A percentile compares a stretch with the other conserved stretches of the same genome.
Conservation (phyloP, 2,888 invertebrate genomes). For the Drosophila ustulata region DNA sequence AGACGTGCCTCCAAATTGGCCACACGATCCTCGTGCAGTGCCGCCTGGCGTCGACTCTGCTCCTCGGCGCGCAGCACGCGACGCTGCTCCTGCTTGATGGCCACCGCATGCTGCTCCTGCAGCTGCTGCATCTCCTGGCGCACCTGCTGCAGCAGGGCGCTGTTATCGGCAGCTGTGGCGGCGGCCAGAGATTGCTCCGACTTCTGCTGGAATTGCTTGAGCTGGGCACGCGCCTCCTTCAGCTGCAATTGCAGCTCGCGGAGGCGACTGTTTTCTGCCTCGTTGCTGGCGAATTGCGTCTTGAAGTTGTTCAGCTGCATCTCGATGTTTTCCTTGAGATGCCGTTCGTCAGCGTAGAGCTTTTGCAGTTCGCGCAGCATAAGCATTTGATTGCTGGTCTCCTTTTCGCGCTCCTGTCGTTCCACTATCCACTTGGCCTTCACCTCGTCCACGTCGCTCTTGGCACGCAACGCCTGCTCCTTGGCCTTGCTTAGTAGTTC, state of each 20-base stretch:
- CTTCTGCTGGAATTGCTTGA: constrained; percentile 87
- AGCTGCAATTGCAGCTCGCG: constrained; percentile 88
- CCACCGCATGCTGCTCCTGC: constrained; percentile 89
- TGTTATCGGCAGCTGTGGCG: constrained; percentile 80
- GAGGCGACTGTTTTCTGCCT: constrained; percentile 80
- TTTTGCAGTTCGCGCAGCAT: constrained; percentile 93
- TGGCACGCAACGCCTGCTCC: constrained; percentile 86
- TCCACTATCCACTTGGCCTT: constrained; percentile 91
- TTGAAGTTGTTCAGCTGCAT: constrained; percentile 87
- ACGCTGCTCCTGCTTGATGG: constrained; percentile 90
- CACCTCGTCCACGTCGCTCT: constrained; percentile 88
- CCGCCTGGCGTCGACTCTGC: constrained; percentile 88
- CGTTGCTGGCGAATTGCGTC: constrained; percentile 84
- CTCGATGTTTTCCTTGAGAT: constrained; percentile 90
- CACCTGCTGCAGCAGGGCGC: constrained; percentile 86
- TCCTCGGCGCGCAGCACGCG: constrained; percentile 91
- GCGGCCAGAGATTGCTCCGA: constrained; percentile 80
- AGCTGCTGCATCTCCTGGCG: constrained; percentile 90
- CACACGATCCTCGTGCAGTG: constrained; percentile 91
- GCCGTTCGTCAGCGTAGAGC: constrained; percentile 90
- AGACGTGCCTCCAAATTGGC: constrained; percentile 90
- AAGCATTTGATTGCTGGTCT: constrained; percentile 91
- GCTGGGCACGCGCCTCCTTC: constrained; percentile 87
- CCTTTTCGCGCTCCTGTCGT: constrained; percentile 92
- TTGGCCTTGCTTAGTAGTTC: constrained; percentile 88